A percentile compares a stretch with the other conserved stretches of the same genome.
phyloP scores from a whole-genome alignment of 2,888 invertebrate genomes.

The Lasioglossum marginatum region DNA sequence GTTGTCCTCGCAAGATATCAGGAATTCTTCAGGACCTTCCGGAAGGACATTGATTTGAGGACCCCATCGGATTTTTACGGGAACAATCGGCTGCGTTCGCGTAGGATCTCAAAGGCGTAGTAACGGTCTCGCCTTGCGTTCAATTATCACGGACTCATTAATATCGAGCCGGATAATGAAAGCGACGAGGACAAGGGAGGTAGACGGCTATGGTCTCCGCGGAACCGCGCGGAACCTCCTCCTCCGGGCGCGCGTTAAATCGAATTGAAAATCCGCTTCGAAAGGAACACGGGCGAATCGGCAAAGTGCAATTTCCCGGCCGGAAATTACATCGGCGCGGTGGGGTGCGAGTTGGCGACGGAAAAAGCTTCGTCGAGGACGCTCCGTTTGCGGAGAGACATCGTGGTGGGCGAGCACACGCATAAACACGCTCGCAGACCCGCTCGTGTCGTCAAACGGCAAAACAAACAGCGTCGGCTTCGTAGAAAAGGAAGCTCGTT shows the following conservation, averaged over 20 bases:
- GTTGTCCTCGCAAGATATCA: neutral
- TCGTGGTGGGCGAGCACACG: neutral
- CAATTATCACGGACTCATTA: neutral
- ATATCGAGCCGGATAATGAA: conserved; percentile 14
- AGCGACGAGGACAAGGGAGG: neutral
- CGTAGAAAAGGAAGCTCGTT: neutral
- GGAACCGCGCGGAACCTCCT: neutral
- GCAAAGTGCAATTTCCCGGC: conserved; percentile 69
- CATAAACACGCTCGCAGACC: neutral
- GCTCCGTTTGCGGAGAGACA: conserved; percentile 14
- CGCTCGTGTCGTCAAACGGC: neutral
- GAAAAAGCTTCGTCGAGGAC: conserved; percentile 47
- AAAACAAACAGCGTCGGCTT: neutral
- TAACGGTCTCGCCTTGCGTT: neutral
- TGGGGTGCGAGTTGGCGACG: neutral
- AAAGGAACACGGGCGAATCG: conserved; percentile 43
- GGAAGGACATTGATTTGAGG: neutral
- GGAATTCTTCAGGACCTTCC: neutral
- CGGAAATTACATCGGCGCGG: conserved; percentile 71
- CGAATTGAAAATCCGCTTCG: conserved; percentile 51
- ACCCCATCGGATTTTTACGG: neutral
- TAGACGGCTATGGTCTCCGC: neutral
- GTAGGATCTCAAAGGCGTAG: neutral
- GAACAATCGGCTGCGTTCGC: neutral
- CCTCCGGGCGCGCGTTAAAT: conserved; percentile 37